Conservation (phyloP, 2,888 invertebrate genomes). For the Ormia ochracea region DNA sequence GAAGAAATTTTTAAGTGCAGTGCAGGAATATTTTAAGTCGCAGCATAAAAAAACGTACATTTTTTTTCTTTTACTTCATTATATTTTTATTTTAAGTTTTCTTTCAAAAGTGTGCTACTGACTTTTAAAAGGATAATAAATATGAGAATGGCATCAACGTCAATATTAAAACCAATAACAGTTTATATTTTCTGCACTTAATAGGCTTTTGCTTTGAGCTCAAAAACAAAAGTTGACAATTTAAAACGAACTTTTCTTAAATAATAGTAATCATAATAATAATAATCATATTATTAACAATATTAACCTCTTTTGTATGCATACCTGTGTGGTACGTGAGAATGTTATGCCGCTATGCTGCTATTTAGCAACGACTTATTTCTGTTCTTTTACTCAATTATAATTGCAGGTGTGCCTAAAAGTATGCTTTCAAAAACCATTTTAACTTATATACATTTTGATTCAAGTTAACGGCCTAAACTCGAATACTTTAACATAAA, state of each 20-base stretch:
- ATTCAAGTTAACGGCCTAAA: too few species aligned
- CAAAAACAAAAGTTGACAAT: not conserved
- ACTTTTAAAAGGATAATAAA: constrained; percentile 7
- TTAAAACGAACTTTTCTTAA: not conserved
- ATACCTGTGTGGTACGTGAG: too few species aligned
- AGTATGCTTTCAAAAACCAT: too few species aligned
- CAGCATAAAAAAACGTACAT: not conserved
- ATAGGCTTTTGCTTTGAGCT: not conserved
- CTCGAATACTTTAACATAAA: too few species aligned
- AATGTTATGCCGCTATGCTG: too few species aligned
- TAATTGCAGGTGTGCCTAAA: too few species aligned
- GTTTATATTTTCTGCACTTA: not conserved
- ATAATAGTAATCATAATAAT: too few species aligned
- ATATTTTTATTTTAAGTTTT: not conserved
- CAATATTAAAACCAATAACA: constrained; percentile 4
- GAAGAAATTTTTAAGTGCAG: not conserved
- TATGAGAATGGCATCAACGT: not conserved
- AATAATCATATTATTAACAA: too few species aligned
- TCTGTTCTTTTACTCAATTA: too few species aligned
- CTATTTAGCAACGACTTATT: too few species aligned
- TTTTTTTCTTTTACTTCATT: not conserved
- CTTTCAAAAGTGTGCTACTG: not conserved
- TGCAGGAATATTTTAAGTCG: constrained; percentile 1
- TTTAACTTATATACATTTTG: too few species aligned
- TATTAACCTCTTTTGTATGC: too few species aligned